These are phyloP conservation scores for Euproctis similis DNA, from an alignment of 2,888 invertebrate species.

Conservation along the genomic window DNA sequence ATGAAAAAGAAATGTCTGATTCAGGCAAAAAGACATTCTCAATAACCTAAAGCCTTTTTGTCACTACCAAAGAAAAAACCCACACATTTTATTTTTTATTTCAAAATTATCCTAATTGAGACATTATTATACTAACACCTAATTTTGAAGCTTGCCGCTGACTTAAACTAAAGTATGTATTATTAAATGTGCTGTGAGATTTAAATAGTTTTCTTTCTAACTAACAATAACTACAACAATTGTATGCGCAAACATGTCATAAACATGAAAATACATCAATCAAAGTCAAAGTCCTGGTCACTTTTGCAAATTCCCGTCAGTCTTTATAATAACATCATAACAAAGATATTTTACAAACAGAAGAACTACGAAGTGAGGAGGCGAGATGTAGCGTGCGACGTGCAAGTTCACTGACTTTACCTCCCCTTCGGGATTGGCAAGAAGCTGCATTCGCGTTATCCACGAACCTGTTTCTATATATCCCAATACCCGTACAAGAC, in stretches of 20 bases:
- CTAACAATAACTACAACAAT: background rate
- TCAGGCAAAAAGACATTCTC: no score
- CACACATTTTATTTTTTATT: no score
- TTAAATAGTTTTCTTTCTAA: no score
- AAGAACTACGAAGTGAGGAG: conserved; percentile 64
- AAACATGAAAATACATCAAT: conserved; percentile 18
- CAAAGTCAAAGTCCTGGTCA: no score
- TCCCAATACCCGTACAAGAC: conserved; percentile 51
- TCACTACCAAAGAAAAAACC: no score
- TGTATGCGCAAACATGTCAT: conserved; percentile 6
- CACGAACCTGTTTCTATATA: conserved; percentile 66
- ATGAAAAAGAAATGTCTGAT: no score
- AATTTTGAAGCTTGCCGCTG: no score
- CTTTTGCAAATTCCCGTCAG: conserved; percentile 24
- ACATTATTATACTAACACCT: no score
- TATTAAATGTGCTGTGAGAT: no score
- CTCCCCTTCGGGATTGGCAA: conserved; percentile 64
- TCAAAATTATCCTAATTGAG: no score
- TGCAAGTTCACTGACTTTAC: conserved; percentile 69
- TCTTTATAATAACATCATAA: conserved; percentile 37
- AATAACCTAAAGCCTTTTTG: no score
- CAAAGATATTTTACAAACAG: conserved; percentile 62
- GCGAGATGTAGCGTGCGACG: conserved; percentile 60
- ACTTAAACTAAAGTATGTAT: no score
- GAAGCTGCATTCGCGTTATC: conserved; percentile 62